Base-by-base conservation (phyloP, 2,888 invertebrate genomes). In the Entomobrya proxima region DNA sequence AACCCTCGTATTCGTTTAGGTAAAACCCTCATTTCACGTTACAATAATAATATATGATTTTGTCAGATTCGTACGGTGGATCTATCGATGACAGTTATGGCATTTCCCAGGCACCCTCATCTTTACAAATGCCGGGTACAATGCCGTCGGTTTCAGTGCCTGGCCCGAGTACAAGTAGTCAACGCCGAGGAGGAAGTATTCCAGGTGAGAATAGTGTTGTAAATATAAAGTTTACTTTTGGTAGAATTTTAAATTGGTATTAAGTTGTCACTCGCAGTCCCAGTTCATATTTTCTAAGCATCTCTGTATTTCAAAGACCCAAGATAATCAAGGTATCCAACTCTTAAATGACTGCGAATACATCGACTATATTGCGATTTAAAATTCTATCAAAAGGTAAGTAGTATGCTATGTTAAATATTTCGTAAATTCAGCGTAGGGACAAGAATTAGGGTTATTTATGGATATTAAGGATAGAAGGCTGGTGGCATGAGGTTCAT, bases 171-270 rank as follows among this genome's bases (percentile, higher is more conserved):
- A 67, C 83, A 32, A 67, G 67, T 58, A 76, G 52, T 64, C 58
- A 69, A 35, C 30, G 83, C 3, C 76, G 76, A 6, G 52, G 83
- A 44, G 83, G 83, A 67, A 67, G 27, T 40, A 11, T 55, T 18
- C 76, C 83, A 83, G 83, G 83, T 83, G 83, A 83, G 76, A 47
- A 32, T n/a, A 18, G 15, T 40, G 9, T n/a, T 32, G 24, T 21
- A 30, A 27, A n/a, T 11, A 27, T 47, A 24, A 6, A 32, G 7
- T 47, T 44, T 1, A n/a, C 2, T 4, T 30, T 21, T 35, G 37
- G 30, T 27, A n/a, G 27, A 72, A 47, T 47, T 47, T 47, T 18
- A 27, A 37, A 67, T 64, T 58, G 4, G 18, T 7, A 21, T 1
- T 21, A 52, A 21, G 6, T 11, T 21, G 11, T 9, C 21, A 6